phyloP scores from a whole-genome alignment of 2,797 vertebrate genomes.

The Chiroxiphia lanceolata region DNA sequence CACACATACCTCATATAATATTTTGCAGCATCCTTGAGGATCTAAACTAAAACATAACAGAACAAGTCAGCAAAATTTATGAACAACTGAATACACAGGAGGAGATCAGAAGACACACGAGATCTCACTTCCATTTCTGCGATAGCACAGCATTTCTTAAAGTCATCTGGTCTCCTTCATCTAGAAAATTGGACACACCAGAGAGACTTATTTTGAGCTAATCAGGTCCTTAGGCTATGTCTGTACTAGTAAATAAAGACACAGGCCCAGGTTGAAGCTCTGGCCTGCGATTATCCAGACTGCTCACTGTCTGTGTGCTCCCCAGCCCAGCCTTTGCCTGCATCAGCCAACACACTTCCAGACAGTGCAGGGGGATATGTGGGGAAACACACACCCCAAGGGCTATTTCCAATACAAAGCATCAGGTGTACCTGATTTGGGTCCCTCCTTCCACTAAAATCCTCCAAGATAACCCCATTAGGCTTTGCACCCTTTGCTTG shows the following conservation, averaged over 20 bases:
- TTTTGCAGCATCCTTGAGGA: background rate
- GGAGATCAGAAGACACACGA: background rate
- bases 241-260: constrained; percentile 13
- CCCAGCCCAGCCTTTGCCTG: background rate
- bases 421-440: background rate
- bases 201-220: background rate
- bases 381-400: background rate
- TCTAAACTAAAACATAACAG: background rate
- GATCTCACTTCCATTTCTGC: background rate
- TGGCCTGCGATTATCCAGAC: background rate
- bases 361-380: background rate
- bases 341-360: background rate
- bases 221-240: constrained; percentile 23
- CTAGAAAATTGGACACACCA: background rate
- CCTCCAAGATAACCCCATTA: background rate
- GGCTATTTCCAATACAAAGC: background rate
- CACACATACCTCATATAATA: background rate
- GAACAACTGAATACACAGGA: background rate
- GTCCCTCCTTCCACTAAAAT: background rate
- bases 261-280: background rate
- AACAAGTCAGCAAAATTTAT: background rate
- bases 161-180: constrained; percentile 31
- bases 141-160: background rate
- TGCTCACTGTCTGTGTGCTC: background rate
- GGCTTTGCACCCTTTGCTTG: background rate